Conservation (phyloP, 1,140 invertebrate species). For the Procambarus clarkii region DNA sequence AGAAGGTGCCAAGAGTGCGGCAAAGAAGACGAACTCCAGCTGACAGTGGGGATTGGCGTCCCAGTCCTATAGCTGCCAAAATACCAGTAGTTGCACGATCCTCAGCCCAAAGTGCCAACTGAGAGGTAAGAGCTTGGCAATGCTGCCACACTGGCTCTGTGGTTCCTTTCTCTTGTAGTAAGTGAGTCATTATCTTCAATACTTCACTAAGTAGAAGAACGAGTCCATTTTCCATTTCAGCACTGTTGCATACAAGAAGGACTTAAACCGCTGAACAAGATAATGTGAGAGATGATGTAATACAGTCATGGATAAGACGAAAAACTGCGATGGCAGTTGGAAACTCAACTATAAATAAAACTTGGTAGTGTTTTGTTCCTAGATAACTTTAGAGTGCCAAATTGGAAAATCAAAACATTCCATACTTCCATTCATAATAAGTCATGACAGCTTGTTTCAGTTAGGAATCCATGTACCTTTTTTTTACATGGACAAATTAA, state of each 20-base stretch:
- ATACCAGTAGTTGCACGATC: slow-evolving; percentile 80
- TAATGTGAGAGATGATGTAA: too few species aligned
- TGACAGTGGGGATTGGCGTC: slow-evolving; percentile 80
- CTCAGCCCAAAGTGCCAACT: slow-evolving; percentile 79
- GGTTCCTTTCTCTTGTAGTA: slow-evolving; percentile 72
- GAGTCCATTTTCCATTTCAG: slow-evolving; percentile 80
- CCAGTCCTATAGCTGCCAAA: slow-evolving; percentile 81
- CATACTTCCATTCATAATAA: too few species aligned
- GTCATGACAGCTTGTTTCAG: too few species aligned
- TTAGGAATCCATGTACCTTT: too few species aligned
- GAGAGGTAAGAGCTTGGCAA: slow-evolving; percentile 77
- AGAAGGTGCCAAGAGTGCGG: slow-evolving; percentile 46
- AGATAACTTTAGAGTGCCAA: too few species aligned
- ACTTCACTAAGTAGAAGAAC: slow-evolving; percentile 80
- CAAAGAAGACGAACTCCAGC: slow-evolving; percentile 50
- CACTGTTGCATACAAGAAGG: slow-evolving; percentile 75
- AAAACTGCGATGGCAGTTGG: too few species aligned
- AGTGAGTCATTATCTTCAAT: slow-evolving; percentile 77
- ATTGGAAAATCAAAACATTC: too few species aligned
- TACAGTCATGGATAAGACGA: too few species aligned
- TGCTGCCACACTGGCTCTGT: slow-evolving; percentile 77
- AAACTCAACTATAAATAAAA: too few species aligned
- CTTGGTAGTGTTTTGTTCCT: too few species aligned
- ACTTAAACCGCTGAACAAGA: background rate
- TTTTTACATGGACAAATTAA: too few species aligned